phyloP scores from a whole-genome alignment of 2,797 vertebrate genomes.

The Myotis vivesi region DNA sequence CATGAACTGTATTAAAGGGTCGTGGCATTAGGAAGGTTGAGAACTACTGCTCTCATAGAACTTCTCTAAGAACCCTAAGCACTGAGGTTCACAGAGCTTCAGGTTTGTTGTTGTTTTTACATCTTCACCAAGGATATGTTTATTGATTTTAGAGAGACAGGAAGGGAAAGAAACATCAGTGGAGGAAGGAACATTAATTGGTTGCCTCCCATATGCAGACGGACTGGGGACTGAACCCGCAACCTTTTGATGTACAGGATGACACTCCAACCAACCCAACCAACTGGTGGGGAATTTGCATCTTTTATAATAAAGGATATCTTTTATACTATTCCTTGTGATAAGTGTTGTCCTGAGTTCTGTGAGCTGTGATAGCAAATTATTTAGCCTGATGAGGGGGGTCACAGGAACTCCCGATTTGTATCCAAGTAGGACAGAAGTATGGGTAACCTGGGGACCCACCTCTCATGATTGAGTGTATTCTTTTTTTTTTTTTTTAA shows the following conservation, averaged over 20 bases:
- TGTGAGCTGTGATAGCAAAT: background rate
- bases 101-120: background rate
- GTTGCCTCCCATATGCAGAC: too few species aligned
- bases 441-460: background rate
- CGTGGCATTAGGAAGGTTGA: too few species aligned
- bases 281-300: background rate
- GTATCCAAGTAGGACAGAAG: background rate
- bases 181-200: too few species aligned
- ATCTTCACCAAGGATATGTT: background rate
- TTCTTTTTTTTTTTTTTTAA: too few species aligned
- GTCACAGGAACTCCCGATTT: background rate
- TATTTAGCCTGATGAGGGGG: background rate
- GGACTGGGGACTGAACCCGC: background rate
- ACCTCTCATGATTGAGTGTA: background rate
- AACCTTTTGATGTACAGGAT: background rate
- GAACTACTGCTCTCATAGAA: background rate
- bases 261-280: too few species aligned
- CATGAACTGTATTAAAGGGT: too few species aligned
- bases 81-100: background rate
- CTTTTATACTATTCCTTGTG: background rate
- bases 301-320: background rate
- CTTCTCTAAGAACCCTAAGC: background rate
- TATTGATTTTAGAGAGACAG: background rate
- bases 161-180: too few species aligned
- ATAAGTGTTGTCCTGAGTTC: background rate